A percentile compares a stretch with the other conserved stretches of the same genome.
Evolutionary conservation across 1,140 invertebrate species (phyloP).

Genomic region (Lordiphosa mommai): DNA sequence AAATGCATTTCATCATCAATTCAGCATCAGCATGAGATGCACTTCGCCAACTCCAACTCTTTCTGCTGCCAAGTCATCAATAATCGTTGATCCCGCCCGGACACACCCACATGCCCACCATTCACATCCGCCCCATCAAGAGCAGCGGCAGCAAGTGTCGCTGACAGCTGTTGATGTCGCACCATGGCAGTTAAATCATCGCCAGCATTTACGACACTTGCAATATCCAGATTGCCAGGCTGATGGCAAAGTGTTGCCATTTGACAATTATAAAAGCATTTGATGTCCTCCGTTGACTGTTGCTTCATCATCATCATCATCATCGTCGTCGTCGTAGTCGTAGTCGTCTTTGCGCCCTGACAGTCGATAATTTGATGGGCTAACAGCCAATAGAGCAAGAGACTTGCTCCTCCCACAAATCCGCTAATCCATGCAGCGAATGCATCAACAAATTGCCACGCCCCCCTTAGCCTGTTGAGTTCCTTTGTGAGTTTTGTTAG

Average conservation of each 20-base stretch:
- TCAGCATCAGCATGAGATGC: conserved; percentile 65
- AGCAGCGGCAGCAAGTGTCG: conserved; percentile 49
- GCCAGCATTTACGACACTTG: conserved; percentile 29
- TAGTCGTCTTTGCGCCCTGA: conserved; percentile 47
- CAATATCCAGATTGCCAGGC: conserved; percentile 37
- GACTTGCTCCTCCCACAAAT: not conserved
- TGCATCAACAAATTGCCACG: conserved; percentile 31
- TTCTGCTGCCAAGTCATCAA: conserved; percentile 61
- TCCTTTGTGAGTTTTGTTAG: conserved; percentile 31
- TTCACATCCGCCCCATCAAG: conserved; percentile 1
- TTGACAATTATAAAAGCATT: conserved; percentile 78
- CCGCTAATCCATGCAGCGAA: conserved; percentile 25
- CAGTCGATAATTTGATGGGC: conserved; percentile 74
- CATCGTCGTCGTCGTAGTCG: conserved; percentile 13
- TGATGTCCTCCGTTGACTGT: conserved; percentile 37
- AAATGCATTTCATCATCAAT: conserved; percentile 77
- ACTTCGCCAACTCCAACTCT: conserved; percentile 14
- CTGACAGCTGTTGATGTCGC: conserved; percentile 45
- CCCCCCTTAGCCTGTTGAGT: conserved; percentile 35
- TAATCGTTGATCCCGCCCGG: conserved; percentile 69
- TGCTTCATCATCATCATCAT: conserved; percentile 17
- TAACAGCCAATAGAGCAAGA: conserved; percentile 32
- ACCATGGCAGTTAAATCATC: conserved; percentile 51
- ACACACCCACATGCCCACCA: conserved; percentile 4
- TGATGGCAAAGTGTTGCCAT: conserved; percentile 56